Percentiles rank a stretch among this genome's conserved stretches.
Conservation (phyloP, 2,797 vertebrate genomes). For the Steatocranus sp. region DNA sequence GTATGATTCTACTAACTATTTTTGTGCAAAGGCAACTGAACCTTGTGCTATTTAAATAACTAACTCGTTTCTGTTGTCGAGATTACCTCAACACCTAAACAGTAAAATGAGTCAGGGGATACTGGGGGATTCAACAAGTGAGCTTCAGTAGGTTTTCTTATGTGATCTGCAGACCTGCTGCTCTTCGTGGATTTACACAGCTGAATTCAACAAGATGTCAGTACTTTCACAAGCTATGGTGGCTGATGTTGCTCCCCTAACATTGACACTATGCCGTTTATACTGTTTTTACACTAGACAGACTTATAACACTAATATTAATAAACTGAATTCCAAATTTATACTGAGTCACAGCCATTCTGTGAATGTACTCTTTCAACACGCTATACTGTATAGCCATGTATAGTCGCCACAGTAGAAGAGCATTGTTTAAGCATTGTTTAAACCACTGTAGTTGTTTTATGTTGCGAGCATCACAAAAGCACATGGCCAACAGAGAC, state of each 20-base stretch:
- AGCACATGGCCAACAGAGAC: not conserved
- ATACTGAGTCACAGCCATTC: not conserved
- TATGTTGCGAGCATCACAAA: not conserved
- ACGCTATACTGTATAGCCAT: not conserved
- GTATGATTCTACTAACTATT: not conserved
- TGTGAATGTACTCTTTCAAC: not conserved
- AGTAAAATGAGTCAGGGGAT: not conserved
- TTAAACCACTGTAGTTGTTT: not conserved
- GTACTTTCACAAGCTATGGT: not conserved
- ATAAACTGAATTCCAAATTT: not conserved
- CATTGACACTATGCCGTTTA: not conserved
- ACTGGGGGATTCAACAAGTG: not conserved
- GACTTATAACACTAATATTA: not conserved
- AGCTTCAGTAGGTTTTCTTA: not conserved
- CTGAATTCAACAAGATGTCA: not conserved
- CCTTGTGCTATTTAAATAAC: not conserved
- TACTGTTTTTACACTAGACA: not conserved
- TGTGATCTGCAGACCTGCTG: not conserved
- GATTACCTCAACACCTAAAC: not conserved
- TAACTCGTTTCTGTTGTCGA: not conserved
- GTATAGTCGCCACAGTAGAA: not conserved
- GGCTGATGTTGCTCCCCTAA: not conserved
- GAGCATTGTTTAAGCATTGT: not conserved
- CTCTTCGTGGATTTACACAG: not conserved
- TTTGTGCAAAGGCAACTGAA: not conserved